These are phyloP conservation scores for Drosophila sucinea DNA, from an alignment of 1,140 invertebrate species.

Conservation along the genomic window DNA sequence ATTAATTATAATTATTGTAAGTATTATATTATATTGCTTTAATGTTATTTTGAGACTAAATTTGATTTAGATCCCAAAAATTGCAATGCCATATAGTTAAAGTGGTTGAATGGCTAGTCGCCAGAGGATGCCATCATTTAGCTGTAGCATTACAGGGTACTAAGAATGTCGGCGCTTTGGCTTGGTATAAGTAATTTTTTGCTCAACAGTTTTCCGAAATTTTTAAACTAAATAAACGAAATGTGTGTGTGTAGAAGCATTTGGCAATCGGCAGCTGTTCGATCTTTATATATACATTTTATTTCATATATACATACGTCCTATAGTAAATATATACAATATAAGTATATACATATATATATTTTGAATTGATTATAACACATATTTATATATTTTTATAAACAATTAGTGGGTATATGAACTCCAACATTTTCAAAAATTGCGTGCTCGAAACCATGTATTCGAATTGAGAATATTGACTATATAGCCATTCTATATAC, in stretches of 20 bases:
- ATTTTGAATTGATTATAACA: constrained; percentile 61
- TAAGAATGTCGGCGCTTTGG: background rate
- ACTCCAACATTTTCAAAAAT: constrained; percentile 30
- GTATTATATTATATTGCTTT: too few relatives aligned
- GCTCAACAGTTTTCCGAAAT: constrained; percentile 18
- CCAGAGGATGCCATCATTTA: too few relatives aligned
- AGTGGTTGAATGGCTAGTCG: too few relatives aligned
- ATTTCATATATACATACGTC: constrained; percentile 1
- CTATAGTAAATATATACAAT: constrained; percentile 33
- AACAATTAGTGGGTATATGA: constrained; percentile 53
- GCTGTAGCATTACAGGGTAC: background rate
- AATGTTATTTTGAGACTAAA: too few relatives aligned
- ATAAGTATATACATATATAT: constrained; percentile 14
- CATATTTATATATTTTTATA: constrained; percentile 43
- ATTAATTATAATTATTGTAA: too few relatives aligned
- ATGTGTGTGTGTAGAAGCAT: constrained; percentile 38
- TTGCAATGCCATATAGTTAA: too few relatives aligned
- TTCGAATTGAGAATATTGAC: constrained; percentile 8
- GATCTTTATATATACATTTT: constrained; percentile 40
- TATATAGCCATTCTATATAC: background rate
- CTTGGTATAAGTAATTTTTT: background rate
- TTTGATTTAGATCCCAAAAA: too few relatives aligned
- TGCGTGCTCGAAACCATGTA: background rate
- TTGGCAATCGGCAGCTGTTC: constrained; percentile 59
- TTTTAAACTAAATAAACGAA: constrained; percentile 43